Percentiles rank a stretch among this genome's conserved stretches.
phyloP scores from a whole-genome alignment of 2,797 vertebrate species.

The Diplodus sargus region DNA sequence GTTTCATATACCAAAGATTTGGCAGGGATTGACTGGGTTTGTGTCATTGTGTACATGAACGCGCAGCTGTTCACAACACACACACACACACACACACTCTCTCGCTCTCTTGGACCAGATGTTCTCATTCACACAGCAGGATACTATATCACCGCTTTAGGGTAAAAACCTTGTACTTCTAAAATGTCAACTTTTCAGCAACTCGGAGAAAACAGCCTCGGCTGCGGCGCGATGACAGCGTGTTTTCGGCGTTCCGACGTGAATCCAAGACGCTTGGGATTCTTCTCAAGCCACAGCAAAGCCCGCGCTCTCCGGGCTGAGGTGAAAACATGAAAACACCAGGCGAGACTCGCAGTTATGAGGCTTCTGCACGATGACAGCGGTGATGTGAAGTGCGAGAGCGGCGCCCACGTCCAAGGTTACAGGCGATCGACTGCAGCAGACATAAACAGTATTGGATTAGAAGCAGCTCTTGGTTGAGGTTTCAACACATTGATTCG shows the following conservation, averaged over 20 bases:
- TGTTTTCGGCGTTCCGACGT: conserved; percentile 1
- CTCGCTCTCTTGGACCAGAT: conserved; percentile 61
- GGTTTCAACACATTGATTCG: conserved; percentile 69
- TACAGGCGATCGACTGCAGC: conserved; percentile 57
- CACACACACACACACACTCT: conserved; percentile 39
- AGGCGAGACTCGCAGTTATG: conserved; percentile 2
- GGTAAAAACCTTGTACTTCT: conserved; percentile 57
- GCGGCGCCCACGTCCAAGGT: conserved; percentile 62
- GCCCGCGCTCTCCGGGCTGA: neutral
- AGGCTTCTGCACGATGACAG: conserved; percentile 42
- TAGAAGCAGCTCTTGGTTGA: conserved; percentile 44
- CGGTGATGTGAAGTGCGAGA: conserved; percentile 27
- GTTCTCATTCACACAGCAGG: conserved; percentile 76
- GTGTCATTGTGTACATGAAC: conserved; percentile 68
- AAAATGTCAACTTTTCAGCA: conserved; percentile 71
- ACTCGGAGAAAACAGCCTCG: conserved; percentile 8
- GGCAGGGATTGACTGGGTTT: conserved; percentile 61
- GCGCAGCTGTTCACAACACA: conserved; percentile 66
- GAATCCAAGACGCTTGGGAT: conserved; percentile 9
- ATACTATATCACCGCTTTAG: conserved; percentile 64
- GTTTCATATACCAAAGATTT: conserved; percentile 67
- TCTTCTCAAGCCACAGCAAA: conserved; percentile 15
- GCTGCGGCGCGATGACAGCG: conserved; percentile 39
- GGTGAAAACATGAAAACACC: conserved; percentile 36
- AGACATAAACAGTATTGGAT: conserved; percentile 70